Evolutionary conservation across 23 tunicate genomes (phyloP).

Genomic region (Styela clava): DNA sequence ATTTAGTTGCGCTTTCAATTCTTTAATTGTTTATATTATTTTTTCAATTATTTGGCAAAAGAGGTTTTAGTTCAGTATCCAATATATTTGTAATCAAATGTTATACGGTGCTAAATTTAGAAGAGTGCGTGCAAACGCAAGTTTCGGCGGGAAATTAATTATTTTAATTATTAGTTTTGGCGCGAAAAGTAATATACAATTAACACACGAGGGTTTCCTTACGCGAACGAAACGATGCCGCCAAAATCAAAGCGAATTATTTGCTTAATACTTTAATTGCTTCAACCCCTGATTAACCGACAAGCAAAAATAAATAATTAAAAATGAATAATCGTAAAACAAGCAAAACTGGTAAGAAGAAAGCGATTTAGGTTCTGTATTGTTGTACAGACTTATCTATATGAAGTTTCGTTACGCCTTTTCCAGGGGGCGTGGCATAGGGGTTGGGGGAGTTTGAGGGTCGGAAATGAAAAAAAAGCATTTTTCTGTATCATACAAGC

Average conservation of each 20-base stretch:
- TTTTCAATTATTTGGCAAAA: not conserved
- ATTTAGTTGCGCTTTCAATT: not conserved
- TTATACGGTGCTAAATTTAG: not conserved
- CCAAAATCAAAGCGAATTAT: not conserved
- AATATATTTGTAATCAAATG: not conserved
- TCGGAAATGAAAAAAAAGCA: too few relatives aligned
- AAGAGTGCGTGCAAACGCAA: not conserved
- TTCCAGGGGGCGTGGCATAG: too few relatives aligned
- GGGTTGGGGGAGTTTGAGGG: too few relatives aligned
- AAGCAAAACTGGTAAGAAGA: too few relatives aligned
- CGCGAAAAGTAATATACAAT: not conserved
- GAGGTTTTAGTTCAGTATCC: not conserved
- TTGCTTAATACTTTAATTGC: not conserved
- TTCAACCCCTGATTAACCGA: too few relatives aligned
- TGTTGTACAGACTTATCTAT: too few relatives aligned
- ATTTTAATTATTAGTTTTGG: not conserved
- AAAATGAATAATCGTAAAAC: too few relatives aligned
- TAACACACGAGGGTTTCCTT: not conserved
- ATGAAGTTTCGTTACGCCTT: too few relatives aligned
- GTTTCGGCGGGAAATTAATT: not conserved
- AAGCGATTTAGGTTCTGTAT: too few relatives aligned
- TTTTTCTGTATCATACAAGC: too few relatives aligned
- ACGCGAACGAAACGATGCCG: not conserved
- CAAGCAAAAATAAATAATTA: too few relatives aligned
- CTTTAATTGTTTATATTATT: not conserved